Evolutionary conservation across 2,888 invertebrate species (phyloP).

Genomic region (Acanthosepion pharaonis): DNA sequence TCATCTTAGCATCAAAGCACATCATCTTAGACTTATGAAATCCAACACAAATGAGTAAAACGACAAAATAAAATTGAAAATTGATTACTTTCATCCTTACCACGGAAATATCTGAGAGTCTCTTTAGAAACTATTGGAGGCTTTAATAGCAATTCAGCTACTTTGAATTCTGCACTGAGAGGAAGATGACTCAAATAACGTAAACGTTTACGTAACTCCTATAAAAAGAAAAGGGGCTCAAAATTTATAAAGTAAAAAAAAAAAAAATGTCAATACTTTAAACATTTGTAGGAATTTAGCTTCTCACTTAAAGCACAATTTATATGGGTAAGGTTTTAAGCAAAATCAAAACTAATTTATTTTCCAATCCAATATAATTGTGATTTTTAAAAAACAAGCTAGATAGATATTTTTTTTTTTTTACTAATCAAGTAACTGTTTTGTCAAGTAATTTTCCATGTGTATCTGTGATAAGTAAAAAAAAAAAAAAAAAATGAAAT

Average conservation of each 20-base stretch:
- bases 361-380: too few species aligned
- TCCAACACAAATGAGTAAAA: too few species aligned
- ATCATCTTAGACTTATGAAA: neutral
- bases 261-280: too few species aligned
- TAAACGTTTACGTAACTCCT: conserved; percentile 83
- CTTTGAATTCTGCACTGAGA: conserved; percentile 89
- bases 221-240: conserved; percentile 49
- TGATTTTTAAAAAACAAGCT: too few species aligned
- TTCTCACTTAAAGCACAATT: too few species aligned
- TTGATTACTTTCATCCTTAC: conserved; percentile 75
- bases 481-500: neutral
- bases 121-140: conserved; percentile 82
- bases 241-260: too few species aligned
- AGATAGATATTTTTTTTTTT: too few species aligned
- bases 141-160: conserved; percentile 88
- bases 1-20: neutral
- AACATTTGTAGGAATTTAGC: neutral
- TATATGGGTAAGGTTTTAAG: neutral
- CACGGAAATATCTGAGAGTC: conserved; percentile 82
- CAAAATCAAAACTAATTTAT: neutral
- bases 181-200: conserved; percentile 90
- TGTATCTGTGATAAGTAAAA: neutral
- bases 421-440: too few species aligned
- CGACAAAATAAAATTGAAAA: neutral
- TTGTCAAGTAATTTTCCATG: too few species aligned